Evolutionary conservation across 2,113 vertebrate genomes (phyloP).

Genomic region (Nycticebus coucang): DNA sequence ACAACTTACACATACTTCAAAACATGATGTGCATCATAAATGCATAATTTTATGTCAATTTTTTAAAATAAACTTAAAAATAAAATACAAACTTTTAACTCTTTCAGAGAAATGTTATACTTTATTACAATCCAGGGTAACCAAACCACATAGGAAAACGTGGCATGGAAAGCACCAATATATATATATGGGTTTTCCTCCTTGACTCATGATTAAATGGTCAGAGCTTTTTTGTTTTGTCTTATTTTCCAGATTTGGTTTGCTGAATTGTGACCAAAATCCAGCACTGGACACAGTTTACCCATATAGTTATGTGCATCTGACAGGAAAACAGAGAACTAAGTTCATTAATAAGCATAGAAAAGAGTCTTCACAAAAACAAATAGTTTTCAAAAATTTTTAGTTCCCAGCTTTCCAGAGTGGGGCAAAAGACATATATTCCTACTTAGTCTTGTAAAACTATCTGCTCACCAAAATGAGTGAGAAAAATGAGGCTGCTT

Average conservation of each 20-base stretch:
- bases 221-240: background rate
- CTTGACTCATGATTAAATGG: background rate
- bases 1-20: background rate
- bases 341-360: slow-evolving; percentile 9
- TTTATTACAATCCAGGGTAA: background rate
- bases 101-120: background rate
- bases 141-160: background rate
- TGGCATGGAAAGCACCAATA: background rate
- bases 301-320: background rate
- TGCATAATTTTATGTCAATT: background rate
- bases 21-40: background rate
- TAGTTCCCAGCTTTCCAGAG: background rate
- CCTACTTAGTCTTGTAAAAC: background rate
- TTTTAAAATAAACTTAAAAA: too few species aligned
- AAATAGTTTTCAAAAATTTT: slow-evolving; percentile 39
- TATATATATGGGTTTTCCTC: background rate
- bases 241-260: background rate
- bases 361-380: slow-evolving; percentile 27
- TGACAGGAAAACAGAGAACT: slow-evolving; percentile 25
- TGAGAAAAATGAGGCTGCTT: background rate
- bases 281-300: background rate
- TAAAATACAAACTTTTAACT: background rate
- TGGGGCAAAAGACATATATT: background rate
- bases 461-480: background rate
- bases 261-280: slow-evolving; percentile 37